Conservation (phyloP, 2,113 vertebrate genomes). For the Lasiurus cinereus region DNA sequence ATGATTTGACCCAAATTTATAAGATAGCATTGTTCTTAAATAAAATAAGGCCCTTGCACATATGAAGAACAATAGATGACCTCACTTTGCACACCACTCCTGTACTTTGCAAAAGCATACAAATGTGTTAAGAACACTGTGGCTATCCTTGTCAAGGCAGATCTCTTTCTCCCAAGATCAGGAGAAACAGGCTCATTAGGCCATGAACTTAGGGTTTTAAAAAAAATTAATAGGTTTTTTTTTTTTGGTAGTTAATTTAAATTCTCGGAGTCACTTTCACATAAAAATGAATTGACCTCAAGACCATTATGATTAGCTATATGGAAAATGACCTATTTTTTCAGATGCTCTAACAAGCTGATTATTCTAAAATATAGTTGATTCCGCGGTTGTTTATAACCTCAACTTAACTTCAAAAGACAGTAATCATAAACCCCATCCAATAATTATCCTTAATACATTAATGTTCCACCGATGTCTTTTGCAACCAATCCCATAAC, state of each 20-base stretch:
- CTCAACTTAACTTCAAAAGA: background rate
- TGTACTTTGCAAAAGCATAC: background rate
- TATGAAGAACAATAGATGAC: background rate
- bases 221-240: background rate
- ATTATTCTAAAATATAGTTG: constrained; percentile 27
- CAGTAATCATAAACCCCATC: background rate
- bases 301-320: background rate
- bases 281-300: constrained; percentile 39
- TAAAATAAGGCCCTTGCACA: background rate
- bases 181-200: background rate
- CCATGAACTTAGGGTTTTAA: background rate
- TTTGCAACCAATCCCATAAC: background rate
- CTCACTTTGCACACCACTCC: background rate
- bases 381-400: constrained; percentile 66
- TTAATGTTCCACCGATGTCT: background rate
- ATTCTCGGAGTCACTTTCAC: background rate
- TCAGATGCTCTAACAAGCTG: background rate
- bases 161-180: background rate
- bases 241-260: background rate
- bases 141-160: background rate
- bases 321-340: background rate
- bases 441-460: background rate
- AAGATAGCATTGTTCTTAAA: background rate
- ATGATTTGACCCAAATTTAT: background rate
- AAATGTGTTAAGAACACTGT: too few relatives aligned